A percentile compares a stretch with the other conserved stretches of the same genome.
Evolutionary conservation across 2,888 invertebrate species (phyloP).

Genomic region (Peribatodes rhomboidaria): DNA sequence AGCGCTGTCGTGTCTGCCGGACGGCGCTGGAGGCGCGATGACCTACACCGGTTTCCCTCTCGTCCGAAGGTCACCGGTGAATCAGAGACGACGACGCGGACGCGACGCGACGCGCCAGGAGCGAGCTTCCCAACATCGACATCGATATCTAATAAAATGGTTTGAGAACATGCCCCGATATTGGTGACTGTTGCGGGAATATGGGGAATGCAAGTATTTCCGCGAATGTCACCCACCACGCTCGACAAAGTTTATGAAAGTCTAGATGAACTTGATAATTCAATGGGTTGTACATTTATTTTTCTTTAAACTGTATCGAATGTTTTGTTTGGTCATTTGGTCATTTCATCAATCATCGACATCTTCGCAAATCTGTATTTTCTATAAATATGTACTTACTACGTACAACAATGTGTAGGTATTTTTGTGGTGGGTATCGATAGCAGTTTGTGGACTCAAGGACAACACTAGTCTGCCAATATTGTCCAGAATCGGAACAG

Average conservation of each 20-base stretch:
- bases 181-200: too few species aligned
- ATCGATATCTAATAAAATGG: slow-evolving; percentile 23
- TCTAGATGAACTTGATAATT: too few species aligned
- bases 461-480: slow-evolving; percentile 41
- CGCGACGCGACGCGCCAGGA: neutral
- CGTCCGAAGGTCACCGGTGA: slow-evolving; percentile 80
- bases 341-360: too few species aligned
- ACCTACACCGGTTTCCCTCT: slow-evolving; percentile 84
- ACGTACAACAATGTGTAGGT: too few species aligned
- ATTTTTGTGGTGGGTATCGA: neutral
- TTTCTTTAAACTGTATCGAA: too few species aligned
- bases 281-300: too few species aligned
- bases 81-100: slow-evolving; percentile 58
- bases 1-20: slow-evolving; percentile 50
- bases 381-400: too few species aligned
- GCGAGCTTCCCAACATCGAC: slow-evolving; percentile 6
- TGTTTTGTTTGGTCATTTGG: too few species aligned
- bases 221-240: too few species aligned
- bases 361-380: too few species aligned
- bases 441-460: neutral
- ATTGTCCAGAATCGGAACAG: slow-evolving; percentile 52
- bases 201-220: too few species aligned
- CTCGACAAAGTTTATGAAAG: too few species aligned
- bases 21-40: slow-evolving; percentile 63
- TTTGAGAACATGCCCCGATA: neutral